phyloP scores from a whole-genome alignment of 2,113 vertebrate genomes.

The Zosterops borbonicus region DNA sequence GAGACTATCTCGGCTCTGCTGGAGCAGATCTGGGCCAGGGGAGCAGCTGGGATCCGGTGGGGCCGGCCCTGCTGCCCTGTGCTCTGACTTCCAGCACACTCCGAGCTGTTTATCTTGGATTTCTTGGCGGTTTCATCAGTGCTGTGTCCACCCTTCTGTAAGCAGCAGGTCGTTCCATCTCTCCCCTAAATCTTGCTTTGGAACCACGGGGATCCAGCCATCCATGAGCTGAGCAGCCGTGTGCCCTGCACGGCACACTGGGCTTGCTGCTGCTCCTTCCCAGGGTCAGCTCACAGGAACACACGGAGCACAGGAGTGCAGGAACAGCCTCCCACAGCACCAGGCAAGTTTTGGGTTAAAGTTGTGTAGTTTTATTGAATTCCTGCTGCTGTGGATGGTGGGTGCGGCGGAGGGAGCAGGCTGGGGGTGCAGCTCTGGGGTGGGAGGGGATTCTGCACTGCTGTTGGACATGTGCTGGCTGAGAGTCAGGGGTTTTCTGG shows the following conservation, averaged over 20 bases:
- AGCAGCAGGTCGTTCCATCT: background rate
- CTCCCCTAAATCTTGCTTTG: background rate
- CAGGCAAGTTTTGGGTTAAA: background rate
- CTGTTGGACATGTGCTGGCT: background rate
- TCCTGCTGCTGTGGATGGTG: background rate
- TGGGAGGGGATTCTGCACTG: background rate
- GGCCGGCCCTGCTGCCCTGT: background rate
- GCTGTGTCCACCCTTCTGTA: background rate
- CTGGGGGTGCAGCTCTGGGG: background rate
- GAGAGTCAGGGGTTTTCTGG: background rate
- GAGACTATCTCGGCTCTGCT: background rate
- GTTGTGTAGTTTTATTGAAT: background rate
- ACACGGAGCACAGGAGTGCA: fast-evolving
- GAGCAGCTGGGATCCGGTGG: background rate
- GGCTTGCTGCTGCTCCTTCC: background rate
- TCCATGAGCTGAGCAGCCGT: fast-evolving
- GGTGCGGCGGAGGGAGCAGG: background rate
- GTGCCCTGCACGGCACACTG: fast-evolving
- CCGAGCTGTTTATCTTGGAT: fast-evolving
- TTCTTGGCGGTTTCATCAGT: background rate
- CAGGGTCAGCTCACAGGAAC: background rate
- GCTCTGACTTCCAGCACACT: background rate
- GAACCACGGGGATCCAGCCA: fast-evolving
- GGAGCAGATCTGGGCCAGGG: background rate
- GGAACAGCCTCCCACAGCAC: fast-evolving